Percentiles rank a stretch among this genome's conserved stretches.
These are phyloP conservation scores for Hyaena hyaena DNA, from an alignment of 2,113 vertebrate species.

Conservation along the genomic window DNA sequence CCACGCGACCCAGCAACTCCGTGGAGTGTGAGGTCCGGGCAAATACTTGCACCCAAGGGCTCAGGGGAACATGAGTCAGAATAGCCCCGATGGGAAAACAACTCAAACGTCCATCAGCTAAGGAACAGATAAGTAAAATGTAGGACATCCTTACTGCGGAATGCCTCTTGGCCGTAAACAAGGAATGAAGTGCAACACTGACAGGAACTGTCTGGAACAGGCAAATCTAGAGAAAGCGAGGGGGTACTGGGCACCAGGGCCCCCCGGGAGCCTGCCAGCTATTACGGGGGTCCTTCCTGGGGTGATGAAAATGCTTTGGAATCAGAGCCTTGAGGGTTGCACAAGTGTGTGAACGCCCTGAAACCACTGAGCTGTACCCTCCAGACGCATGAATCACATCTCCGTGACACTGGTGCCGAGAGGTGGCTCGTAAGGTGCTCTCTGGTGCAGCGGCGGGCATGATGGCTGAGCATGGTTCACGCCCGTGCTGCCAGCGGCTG, in stretches of 20 bases:
- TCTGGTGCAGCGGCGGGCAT: accelerated
- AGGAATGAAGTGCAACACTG: accelerated
- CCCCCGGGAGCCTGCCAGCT: accelerated
- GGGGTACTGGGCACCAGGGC: neutral
- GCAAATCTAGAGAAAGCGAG: neutral
- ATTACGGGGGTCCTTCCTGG: accelerated
- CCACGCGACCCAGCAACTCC: accelerated
- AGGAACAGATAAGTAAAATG: accelerated
- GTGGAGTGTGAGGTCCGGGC: neutral
- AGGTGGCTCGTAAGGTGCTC: accelerated
- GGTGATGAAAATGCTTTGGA: accelerated
- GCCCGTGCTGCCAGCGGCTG: accelerated
- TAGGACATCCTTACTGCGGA: accelerated
- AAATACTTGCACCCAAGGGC: accelerated
- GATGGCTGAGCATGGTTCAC: accelerated
- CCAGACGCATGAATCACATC: accelerated
- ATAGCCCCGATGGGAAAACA: accelerated
- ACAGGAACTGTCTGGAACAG: neutral
- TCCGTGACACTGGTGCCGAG: accelerated
- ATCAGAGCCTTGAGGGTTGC: neutral
- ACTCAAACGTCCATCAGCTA: accelerated
- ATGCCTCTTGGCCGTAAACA: accelerated
- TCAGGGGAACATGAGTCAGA: accelerated
- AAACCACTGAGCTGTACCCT: accelerated
- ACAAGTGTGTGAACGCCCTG: accelerated